Evolutionary conservation across 2,888 invertebrate species (phyloP), one percentile per base, ranked within the genome.

Genomic region (Hipparchia sbordonii): DNA sequence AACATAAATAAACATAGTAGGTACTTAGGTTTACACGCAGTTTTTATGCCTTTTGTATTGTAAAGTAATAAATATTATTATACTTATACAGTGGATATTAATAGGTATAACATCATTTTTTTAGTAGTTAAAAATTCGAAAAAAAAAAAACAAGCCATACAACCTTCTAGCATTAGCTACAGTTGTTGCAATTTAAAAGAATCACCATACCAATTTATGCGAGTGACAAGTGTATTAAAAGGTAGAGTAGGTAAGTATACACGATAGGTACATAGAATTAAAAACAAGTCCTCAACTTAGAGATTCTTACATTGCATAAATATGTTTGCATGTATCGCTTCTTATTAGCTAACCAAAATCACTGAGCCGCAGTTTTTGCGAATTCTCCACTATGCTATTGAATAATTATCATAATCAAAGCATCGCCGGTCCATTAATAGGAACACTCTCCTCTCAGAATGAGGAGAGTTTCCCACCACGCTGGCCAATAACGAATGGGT

Each of bases 271-370:
- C 39, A 57, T 8, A 57, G 57, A 61, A 39, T 45, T 10, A 61
- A n/a, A 45, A 33, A 39, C 39, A n/a, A 45, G 33, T 6, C 12
- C 33, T 61, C 4, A 61, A 45, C 7, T 57, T 57, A 13, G 23
- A 65, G n/a, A 2, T 45, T 59, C 57, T 68, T 46, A 71, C 71
- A 63, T n/a, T 62, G 70, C 63, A 71, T 57, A 59, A 71, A 63
- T 71, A 67, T n/a, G 12, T 61, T 39, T 61, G 39, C 60, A 12
- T 67, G 12, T 67, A 52, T 46, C 51, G 56, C 10, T 13, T 54
- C 48, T 67, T 60, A 60, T 67, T 60, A 60, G 61, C 23, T 52
- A 62, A 62, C 59, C 59, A 57, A 57, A 39, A n/a, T 52, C 60
- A 59, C 57, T 51, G 62, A n/a, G 67, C 61, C 56, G 57, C n/a